Conservation (phyloP, 1,140 invertebrate genomes). For the Popillia japonica region DNA sequence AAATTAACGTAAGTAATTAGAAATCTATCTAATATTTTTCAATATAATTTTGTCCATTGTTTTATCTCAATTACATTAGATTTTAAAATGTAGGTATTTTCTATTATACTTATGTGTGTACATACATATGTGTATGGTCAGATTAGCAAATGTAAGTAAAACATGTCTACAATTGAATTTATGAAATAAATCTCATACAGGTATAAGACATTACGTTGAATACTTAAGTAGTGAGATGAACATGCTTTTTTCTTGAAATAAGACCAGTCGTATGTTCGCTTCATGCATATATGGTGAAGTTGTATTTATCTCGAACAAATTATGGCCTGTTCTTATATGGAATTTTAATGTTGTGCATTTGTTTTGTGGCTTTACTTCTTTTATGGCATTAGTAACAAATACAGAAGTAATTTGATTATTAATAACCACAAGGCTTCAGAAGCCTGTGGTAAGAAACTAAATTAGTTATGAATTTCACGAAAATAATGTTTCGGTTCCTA, state of each 20-base stretch:
- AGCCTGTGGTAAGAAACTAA: no score
- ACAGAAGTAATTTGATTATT: not conserved
- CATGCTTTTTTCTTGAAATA: not conserved
- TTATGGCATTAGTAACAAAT: not conserved
- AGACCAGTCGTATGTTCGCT: not conserved
- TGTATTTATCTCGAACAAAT: slow-evolving; percentile 11
- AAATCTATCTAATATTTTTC: no score
- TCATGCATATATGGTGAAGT: not conserved
- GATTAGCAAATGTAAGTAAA: no score
- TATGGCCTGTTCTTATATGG: not conserved
- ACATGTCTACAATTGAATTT: no score
- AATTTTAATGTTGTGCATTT: not conserved
- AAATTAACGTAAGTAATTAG: no score
- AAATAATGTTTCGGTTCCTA: no score
- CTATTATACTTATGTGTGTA: no score
- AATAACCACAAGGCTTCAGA: not conserved
- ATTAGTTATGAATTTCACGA: not conserved
- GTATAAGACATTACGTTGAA: not conserved
- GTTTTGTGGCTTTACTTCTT: not conserved
- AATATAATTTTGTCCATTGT: no score
- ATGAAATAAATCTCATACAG: not conserved
- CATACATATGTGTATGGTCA: no score
- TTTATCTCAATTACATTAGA: no score
- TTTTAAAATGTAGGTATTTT: no score
- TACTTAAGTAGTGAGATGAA: not conserved